Percentiles rank a stretch among this genome's conserved stretches.
Evolutionary conservation across 2,888 invertebrate genomes (phyloP).

Genomic region (Lampropteryx suffumata): DNA sequence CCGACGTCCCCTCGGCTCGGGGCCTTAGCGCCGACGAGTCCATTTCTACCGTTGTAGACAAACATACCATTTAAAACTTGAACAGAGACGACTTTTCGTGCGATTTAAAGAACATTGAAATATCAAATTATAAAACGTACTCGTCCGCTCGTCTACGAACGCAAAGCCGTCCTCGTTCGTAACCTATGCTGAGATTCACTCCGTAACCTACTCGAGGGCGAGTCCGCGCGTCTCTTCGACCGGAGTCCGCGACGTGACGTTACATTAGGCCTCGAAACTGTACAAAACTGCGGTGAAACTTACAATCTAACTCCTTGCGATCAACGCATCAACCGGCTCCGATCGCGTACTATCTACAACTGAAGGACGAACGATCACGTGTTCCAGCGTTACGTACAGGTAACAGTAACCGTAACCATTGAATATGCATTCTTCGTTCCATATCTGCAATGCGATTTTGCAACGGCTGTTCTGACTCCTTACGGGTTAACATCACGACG

Average conservation of each 20-base stretch:
- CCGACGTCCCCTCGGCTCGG: too few species aligned
- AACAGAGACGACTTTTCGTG: conserved; percentile 7
- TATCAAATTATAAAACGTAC: conserved; percentile 6
- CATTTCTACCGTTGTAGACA: too few species aligned
- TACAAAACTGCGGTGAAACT: conserved; percentile 17
- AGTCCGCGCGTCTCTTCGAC: neutral
- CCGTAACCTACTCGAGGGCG: conserved; percentile 16
- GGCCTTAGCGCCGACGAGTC: too few species aligned
- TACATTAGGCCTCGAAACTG: conserved; percentile 29
- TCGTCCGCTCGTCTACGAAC: neutral
- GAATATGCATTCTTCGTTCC: neutral
- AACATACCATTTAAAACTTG: conserved; percentile 4
- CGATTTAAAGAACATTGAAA: conserved; percentile 1
- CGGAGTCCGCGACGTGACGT: conserved; percentile 18
- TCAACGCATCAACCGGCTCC: conserved; percentile 4
- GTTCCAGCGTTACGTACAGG: conserved; percentile 8
- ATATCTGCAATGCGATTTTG: neutral
- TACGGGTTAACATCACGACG: too few species aligned
- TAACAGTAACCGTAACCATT: neutral
- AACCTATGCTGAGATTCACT: conserved; percentile 20
- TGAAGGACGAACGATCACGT: neutral
- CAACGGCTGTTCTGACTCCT: too few species aligned
- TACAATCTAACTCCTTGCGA: conserved; percentile 11
- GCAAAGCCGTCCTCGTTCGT: conserved; percentile 16
- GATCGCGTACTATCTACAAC: conserved; percentile 7